These are phyloP conservation scores for Oryctes rhinoceros DNA, from an alignment of 1,140 invertebrate genomes.

Conservation along the genomic window DNA sequence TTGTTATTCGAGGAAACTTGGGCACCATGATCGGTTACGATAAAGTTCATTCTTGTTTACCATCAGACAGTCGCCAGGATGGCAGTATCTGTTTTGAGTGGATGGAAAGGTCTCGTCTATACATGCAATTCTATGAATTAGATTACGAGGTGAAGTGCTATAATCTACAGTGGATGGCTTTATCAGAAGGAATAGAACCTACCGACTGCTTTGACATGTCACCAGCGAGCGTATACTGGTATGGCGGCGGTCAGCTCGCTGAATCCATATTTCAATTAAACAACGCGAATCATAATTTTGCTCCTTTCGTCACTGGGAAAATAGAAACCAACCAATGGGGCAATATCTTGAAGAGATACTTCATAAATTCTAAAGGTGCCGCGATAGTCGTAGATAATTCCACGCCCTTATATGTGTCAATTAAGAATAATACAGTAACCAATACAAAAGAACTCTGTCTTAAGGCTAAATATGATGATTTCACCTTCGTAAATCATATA, in stretches of 20 bases:
- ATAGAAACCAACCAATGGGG: slow-evolving; percentile 81
- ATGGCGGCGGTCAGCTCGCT: slow-evolving; percentile 80
- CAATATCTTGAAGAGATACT: slow-evolving; percentile 81
- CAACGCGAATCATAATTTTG: slow-evolving; percentile 73
- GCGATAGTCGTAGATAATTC: slow-evolving; percentile 79
- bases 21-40: slow-evolving; percentile 68
- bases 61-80: slow-evolving; percentile 67
- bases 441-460: slow-evolving; percentile 75
- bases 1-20: slow-evolving; percentile 76
- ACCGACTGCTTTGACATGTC: slow-evolving; percentile 86
- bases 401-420: slow-evolving; percentile 80
- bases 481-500: slow-evolving; percentile 77
- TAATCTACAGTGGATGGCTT: slow-evolving; percentile 81
- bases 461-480: slow-evolving; percentile 77
- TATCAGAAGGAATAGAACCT: slow-evolving; percentile 69
- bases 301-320: slow-evolving; percentile 84
- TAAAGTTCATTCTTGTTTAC: slow-evolving; percentile 76
- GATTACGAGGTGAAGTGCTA: slow-evolving; percentile 76
- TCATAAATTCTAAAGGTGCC: slow-evolving; percentile 85
- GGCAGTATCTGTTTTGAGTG: slow-evolving; percentile 81
- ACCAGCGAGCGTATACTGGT: slow-evolving; percentile 75
- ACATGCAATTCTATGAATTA: slow-evolving; percentile 70
- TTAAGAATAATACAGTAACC: slow-evolving; percentile 65
- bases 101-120: slow-evolving; percentile 77
- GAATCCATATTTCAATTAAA: slow-evolving; percentile 83